Evolutionary conservation across 2,797 vertebrate species (phyloP), one percentile per base, ranked within the genome.

Genomic region (Galago senegalensis): DNA sequence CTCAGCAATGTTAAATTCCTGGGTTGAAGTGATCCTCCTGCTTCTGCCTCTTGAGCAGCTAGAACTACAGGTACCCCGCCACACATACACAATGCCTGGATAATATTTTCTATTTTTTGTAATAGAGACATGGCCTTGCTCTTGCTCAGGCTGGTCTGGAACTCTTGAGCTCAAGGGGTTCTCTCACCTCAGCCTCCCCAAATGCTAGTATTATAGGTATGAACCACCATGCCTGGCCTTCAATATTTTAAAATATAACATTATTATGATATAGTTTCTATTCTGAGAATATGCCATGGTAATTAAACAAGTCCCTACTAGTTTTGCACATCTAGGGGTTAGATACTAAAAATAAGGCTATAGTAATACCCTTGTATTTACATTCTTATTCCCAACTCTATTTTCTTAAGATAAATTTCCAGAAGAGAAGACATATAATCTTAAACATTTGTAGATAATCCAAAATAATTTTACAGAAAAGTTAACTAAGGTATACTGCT

Each of bases 341-440:
- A 43, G 14, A 18, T 90, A n/a, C 87, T 73, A 82, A 63, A 65
- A 80, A 40, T 56, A 83, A 85, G 73, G 14, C 40, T 75, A 1
- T 53, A 61, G 31, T 58, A 21, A 82, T 53, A 58, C 63, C n/a
- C 43, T 69, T 58, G 1, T 65, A 49, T 49, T 31, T 40, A 82
- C 31, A 56, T 7, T 72, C 80, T 77, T 63, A 82, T 79, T 16
- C 7, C 16, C 67, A 84, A 69, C 13, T 67, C 23, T 73, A 12
- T 93, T 91, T 86, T 63, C 23, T 87, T 92, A 85, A 80, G 58
- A 29, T 83, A 83, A 92, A 92, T 29, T 85, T 90, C 65, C 29
- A 73, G 29, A 84, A 77, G n/a, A 84, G 25, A 90, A 76, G 17
- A 65, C 40, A 69, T 16, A 25, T 43, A 61, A 53, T 91, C 63